Evolutionary conservation across 1,140 invertebrate genomes (phyloP), one percentile per base, ranked within the genome.

Genomic region (Mactra quadrangularis): DNA sequence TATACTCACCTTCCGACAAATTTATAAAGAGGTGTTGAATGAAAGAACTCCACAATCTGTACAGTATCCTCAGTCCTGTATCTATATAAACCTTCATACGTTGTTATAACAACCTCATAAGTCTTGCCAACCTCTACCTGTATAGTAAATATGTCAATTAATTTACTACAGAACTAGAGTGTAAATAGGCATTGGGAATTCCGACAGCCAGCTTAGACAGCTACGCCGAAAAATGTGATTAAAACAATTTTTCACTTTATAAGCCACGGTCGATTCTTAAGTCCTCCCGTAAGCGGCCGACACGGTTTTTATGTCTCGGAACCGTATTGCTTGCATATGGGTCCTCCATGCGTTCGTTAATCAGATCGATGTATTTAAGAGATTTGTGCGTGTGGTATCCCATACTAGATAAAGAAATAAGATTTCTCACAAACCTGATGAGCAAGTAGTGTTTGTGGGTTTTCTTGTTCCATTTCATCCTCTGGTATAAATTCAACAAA

Each of bases 51-150:
- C 11, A 53, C 57, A 0, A 90, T 83, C 47, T 84, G 64, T 1
- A 90, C 86, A n/a, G 89, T 66, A 59, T 90, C 89, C 19, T 83
- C 89, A 3, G 86, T 79, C 33, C 89, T 45, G 60, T 90, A 90
- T 4, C 89, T 77, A 62, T 85, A 89, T 3, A 90, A 60, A 17
- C 89, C 89, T 19, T 53, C 75, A n/a, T 31, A 59, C 3, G 78
- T 90, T n/a, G 89, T 89, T 1, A 90, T 64, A 13, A 90, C 87
- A 53, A 90, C 52, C 71, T 90, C 89, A 52, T 90, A 90, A 13
- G 31, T 38, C n/a, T 88, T 38, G 2, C 79, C 85, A 27, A 60
- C 52, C 38, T 86, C 47, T n/a, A 87, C 41, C 78, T 87, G 19
- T n/a, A n/a, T n/a, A n/a, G n/a, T 50, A 50, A 11, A 50, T 50